phyloP scores from a whole-genome alignment of 2,113 vertebrate species.

The Nycticorax nycticorax region DNA sequence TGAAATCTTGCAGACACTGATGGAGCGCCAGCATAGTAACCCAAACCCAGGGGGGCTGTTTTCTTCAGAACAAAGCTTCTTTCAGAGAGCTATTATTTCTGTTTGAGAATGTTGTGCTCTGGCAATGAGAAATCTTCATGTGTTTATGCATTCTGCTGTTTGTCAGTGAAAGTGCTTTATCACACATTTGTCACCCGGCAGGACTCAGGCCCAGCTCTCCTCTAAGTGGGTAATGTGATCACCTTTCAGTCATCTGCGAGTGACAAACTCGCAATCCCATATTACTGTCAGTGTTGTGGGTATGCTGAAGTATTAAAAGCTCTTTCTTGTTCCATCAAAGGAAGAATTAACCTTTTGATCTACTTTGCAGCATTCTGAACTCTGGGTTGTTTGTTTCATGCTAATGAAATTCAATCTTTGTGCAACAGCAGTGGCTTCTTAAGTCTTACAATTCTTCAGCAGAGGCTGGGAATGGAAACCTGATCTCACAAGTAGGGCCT shows the following conservation, averaged over 20 bases:
- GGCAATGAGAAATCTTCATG: neutral
- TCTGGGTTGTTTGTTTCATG: slow-evolving; percentile 41
- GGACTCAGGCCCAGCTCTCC: neutral
- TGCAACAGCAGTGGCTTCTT: neutral
- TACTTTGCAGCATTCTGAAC: slow-evolving; percentile 39
- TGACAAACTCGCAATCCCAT: neutral
- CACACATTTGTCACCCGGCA: neutral
- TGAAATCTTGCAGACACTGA: neutral
- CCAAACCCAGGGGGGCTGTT: neutral
- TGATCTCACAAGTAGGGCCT: neutral
- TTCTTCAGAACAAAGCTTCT: neutral
- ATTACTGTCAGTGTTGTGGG: neutral
- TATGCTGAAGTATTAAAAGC: slow-evolving; percentile 23
- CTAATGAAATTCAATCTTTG: slow-evolving; percentile 52
- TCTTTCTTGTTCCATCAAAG: slow-evolving; percentile 38
- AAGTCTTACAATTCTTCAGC: slow-evolving; percentile 17
- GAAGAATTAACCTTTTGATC: slow-evolving; percentile 59
- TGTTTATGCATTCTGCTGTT: neutral
- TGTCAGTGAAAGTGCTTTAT: neutral
- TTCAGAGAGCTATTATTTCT: neutral
- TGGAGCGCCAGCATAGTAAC: neutral
- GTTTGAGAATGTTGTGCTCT: neutral
- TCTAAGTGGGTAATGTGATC: neutral
- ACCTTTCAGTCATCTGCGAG: neutral
- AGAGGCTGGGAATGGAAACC: slow-evolving; percentile 17